These are phyloP conservation scores for Agelastica alni DNA, from an alignment of 2,888 invertebrate genomes.

Conservation along the genomic window DNA sequence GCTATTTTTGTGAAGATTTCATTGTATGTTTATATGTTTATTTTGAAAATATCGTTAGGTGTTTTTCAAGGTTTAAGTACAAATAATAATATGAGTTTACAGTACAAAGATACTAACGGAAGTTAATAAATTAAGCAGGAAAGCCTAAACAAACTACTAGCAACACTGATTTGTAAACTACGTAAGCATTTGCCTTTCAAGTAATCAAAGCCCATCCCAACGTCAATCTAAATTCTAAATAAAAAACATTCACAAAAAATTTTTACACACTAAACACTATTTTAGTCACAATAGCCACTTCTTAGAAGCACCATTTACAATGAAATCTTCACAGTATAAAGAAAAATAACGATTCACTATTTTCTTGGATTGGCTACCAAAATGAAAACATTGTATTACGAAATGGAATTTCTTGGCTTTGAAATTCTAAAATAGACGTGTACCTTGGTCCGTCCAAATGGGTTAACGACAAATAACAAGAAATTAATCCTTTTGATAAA, in stretches of 20 bases:
- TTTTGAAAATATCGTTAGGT: not conserved
- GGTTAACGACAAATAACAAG: slow-evolving; percentile 60
- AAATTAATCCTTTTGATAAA: slow-evolving; percentile 53
- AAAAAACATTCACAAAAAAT: not conserved
- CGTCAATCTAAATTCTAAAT: not conserved
- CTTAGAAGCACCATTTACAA: slow-evolving; percentile 16
- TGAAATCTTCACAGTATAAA: slow-evolving; percentile 24
- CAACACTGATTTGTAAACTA: slow-evolving; percentile 19
- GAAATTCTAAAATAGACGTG: slow-evolving; percentile 49
- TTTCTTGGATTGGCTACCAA: slow-evolving; percentile 39
- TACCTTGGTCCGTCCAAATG: slow-evolving; percentile 84
- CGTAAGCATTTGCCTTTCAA: slow-evolving; percentile 19
- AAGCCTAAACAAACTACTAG: slow-evolving; percentile 10
- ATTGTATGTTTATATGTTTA: too few relatives aligned
- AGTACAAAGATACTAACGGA: slow-evolving; percentile 5
- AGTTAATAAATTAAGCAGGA: slow-evolving; percentile 1
- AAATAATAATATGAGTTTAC: slow-evolving; percentile 6
- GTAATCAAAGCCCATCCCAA: slow-evolving; percentile 19
- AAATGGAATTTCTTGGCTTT: slow-evolving; percentile 40
- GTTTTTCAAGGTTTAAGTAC: slow-evolving; percentile 3
- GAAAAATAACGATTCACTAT: slow-evolving; percentile 48
- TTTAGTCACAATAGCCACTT: slow-evolving; percentile 17
- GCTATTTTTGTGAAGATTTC: too few relatives aligned
- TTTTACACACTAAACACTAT: slow-evolving; percentile 16
- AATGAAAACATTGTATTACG: slow-evolving; percentile 52